Conservation (phyloP, 1,140 invertebrate species). For the Cylas formicarius region DNA sequence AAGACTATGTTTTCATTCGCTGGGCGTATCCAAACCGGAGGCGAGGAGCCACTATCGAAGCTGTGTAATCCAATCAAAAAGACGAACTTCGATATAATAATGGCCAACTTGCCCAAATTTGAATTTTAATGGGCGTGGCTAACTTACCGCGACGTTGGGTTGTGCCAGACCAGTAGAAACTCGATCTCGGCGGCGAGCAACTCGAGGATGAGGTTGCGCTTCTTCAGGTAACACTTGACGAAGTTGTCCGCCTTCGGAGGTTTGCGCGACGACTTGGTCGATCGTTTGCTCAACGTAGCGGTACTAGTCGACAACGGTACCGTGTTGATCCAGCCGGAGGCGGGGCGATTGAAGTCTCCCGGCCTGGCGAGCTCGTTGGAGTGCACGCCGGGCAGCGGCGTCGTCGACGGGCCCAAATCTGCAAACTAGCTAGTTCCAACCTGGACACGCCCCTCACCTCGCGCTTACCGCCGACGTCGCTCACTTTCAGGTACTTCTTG, state of each 20-base stretch:
- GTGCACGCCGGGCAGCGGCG: constrained; percentile 40
- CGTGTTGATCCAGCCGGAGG: constrained; percentile 84
- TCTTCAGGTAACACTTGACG: constrained; percentile 91
- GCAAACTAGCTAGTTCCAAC: constrained; percentile 16
- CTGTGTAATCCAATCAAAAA: too few species aligned
- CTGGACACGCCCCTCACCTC: background rate
- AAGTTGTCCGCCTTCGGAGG: constrained; percentile 64
- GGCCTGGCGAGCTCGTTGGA: constrained; percentile 48
- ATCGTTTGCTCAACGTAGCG: constrained; percentile 71
- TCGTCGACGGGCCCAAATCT: constrained; percentile 32
- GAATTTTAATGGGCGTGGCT: too few species aligned
- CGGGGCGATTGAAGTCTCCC: constrained; percentile 55
- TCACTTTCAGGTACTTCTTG: constrained; percentile 89
- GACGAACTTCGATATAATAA: too few species aligned
- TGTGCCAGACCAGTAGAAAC: constrained; percentile 90
- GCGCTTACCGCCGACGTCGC: constrained; percentile 53
- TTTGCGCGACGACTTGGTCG: constrained; percentile 60
- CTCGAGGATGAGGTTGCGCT: constrained; percentile 89
- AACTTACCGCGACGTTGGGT: constrained; percentile 60
- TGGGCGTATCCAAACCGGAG: too few species aligned
- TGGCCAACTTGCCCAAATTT: too few species aligned
- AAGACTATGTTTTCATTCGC: too few species aligned
- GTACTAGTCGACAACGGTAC: constrained; percentile 64
- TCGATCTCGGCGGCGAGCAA: constrained; percentile 74
- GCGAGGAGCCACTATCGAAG: too few species aligned